A percentile compares a stretch with the other conserved stretches of the same genome.
phyloP scores from a whole-genome alignment of 2,797 vertebrate genomes.

The Pipistrellus pipistrellus region DNA sequence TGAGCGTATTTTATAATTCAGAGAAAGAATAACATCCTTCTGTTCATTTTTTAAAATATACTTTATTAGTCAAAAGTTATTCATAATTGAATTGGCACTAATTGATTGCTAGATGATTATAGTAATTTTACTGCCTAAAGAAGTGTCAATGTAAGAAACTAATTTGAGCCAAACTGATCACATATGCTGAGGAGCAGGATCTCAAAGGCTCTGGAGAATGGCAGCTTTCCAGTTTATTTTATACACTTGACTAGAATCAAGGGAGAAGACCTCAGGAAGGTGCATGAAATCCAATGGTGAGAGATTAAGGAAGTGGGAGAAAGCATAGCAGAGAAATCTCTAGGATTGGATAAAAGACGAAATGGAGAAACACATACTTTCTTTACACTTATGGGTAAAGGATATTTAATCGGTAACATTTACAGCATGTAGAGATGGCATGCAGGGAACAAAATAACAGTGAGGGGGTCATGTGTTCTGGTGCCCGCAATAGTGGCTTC shows the following conservation, averaged over 20 bases:
- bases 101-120: background rate
- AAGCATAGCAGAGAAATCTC: background rate
- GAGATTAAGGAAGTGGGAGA: background rate
- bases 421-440: background rate
- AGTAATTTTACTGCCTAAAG: constrained; percentile 37
- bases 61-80: constrained; percentile 8
- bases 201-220: background rate
- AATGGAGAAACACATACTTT: background rate
- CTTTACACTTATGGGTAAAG: background rate
- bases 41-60: background rate
- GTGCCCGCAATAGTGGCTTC: background rate
- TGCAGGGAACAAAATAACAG: background rate
- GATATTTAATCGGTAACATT: background rate
- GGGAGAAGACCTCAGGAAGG: background rate
- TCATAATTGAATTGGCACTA: constrained; percentile 20
- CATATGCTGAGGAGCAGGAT: background rate
- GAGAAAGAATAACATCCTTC: background rate
- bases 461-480: background rate
- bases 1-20: constrained; percentile 11
- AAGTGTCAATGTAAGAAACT: background rate
- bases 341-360: background rate
- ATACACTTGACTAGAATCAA: background rate
- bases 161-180: background rate
- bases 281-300: background rate
- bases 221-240: background rate